phyloP scores from a whole-genome alignment of 2,113 vertebrate genomes.

The Istiophorus platypterus region DNA sequence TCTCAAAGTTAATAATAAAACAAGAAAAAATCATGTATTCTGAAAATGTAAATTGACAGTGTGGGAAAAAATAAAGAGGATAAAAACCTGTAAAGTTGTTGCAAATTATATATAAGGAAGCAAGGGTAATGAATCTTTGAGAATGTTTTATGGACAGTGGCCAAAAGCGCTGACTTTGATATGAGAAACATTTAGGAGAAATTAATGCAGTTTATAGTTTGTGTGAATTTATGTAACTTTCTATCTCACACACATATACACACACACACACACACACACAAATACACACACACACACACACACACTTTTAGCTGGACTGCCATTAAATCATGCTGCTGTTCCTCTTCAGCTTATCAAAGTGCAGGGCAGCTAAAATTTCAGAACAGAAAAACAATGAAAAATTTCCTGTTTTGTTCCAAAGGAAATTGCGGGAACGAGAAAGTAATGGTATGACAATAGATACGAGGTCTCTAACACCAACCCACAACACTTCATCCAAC shows the following conservation, averaged over 20 bases:
- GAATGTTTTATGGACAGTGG: no score
- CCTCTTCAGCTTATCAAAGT: neutral
- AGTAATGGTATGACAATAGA: neutral
- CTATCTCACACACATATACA: no score
- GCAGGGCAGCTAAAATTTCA: neutral
- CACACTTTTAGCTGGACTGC: neutral
- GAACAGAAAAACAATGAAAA: conserved; percentile 1
- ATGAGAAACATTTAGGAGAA: neutral
- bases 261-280: neutral
- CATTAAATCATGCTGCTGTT: no score
- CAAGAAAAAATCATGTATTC: no score
- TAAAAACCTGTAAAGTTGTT: no score
- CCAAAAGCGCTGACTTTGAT: neutral
- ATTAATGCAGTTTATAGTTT: neutral
- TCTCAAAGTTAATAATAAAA: no score
- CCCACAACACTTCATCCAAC: neutral
- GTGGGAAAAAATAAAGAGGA: no score
- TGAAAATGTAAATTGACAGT: no score
- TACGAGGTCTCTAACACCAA: neutral
- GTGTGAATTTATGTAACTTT: neutral
- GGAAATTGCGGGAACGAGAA: neutral
- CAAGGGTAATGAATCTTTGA: no score
- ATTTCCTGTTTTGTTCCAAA: conserved; percentile 13
- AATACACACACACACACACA: neutral
- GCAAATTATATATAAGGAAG: no score